A percentile compares a stretch with the other conserved stretches of the same genome.
Evolutionary conservation across 1,140 invertebrate genomes (phyloP).

Genomic region (Leptonema lineaticorne): DNA sequence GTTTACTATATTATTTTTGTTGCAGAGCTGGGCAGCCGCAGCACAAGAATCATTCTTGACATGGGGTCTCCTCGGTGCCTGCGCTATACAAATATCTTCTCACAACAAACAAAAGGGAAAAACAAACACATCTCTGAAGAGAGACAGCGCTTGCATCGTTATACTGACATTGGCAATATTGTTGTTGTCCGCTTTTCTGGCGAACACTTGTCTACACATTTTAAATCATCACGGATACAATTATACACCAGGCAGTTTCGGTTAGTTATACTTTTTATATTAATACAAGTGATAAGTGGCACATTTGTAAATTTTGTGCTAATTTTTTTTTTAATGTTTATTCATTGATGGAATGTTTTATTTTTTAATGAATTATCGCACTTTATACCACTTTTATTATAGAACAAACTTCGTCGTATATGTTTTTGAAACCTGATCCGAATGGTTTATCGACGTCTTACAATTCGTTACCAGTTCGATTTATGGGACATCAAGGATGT

Average conservation of each 20-base stretch:
- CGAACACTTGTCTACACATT: constrained; percentile 77
- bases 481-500: constrained; percentile 70
- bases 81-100: constrained; percentile 79
- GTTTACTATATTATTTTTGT: constrained; percentile 33
- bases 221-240: constrained; percentile 68
- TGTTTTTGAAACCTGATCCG: constrained; percentile 63
- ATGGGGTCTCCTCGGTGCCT: constrained; percentile 85
- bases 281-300: not conserved
- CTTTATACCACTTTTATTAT: constrained; percentile 43
- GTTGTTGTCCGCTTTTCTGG: constrained; percentile 72
- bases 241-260: constrained; percentile 82
- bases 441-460: constrained; percentile 52
- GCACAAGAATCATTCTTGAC: constrained; percentile 86
- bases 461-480: constrained; percentile 60
- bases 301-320: not conserved
- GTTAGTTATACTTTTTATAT: constrained; percentile 59
- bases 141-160: constrained; percentile 78
- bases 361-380: constrained; percentile 1
- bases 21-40: constrained; percentile 82
- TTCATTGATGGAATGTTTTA: constrained; percentile 11
- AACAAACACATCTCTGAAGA: constrained; percentile 68
- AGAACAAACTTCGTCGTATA: constrained; percentile 75
- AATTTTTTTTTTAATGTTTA: not conserved
- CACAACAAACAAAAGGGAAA: constrained; percentile 62
- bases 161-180: constrained; percentile 75